These are phyloP conservation scores for Saccopteryx leptura DNA, from an alignment of 2,113 vertebrate genomes.

Conservation along the genomic window DNA sequence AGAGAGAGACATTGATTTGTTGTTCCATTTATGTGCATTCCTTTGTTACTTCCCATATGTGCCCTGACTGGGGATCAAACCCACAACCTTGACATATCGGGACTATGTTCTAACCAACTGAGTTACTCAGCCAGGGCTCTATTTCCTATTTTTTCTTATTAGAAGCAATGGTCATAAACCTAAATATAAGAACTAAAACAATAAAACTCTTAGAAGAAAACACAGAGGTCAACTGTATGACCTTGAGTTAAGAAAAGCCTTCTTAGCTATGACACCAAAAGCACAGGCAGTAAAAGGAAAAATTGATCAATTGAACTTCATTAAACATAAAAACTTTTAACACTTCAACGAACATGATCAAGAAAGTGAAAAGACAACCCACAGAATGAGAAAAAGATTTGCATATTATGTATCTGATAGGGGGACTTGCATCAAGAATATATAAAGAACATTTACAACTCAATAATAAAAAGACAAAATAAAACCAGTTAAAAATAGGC, in stretches of 20 bases:
- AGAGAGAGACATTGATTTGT: too few species aligned
- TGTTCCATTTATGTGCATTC: too few species aligned
- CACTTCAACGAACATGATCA: not conserved
- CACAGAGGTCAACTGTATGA: not conserved
- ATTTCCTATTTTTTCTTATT: not conserved
- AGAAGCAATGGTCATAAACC: not conserved
- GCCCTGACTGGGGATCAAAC: too few species aligned
- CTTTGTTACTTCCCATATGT: too few species aligned
- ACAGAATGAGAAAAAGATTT: not conserved
- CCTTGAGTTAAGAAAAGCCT: not conserved
- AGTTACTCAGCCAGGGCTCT: too few species aligned
- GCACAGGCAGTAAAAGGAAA: not conserved
- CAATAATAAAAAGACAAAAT: not conserved
- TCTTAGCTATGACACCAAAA: not conserved
- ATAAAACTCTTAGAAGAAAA: slow-evolving; percentile 25
- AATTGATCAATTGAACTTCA: not conserved
- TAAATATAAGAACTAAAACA: not conserved
- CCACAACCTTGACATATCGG: too few species aligned
- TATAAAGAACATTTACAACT: not conserved
- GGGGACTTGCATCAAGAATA: not conserved
- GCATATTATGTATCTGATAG: not conserved
- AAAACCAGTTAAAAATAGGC: not conserved
- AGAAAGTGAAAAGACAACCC: not conserved
- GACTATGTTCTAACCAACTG: too few species aligned
- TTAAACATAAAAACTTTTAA: not conserved